phyloP scores from a whole-genome alignment of 2,888 invertebrate genomes.

The Agrotis ipsilon region DNA sequence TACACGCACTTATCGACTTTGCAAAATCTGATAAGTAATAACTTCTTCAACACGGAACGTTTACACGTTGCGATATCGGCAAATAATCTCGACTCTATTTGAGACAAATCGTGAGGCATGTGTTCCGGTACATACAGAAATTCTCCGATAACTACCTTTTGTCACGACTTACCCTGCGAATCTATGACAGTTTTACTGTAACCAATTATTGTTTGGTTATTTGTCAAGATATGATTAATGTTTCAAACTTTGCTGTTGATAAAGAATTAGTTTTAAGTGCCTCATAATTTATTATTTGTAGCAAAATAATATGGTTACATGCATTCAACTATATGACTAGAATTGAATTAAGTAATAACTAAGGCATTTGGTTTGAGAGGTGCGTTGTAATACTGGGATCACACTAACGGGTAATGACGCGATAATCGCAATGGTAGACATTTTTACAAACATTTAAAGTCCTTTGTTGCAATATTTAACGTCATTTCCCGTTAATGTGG shows the following conservation, averaged over 20 bases:
- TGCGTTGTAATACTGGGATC: too few relatives aligned
- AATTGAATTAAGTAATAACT: too few relatives aligned
- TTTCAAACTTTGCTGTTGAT: background rate
- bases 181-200: background rate
- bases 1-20: background rate
- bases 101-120: conserved; percentile 33
- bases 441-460: too few relatives aligned
- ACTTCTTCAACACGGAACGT: background rate
- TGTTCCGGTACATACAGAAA: conserved; percentile 32
- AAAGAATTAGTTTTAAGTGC: background rate
- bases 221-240: conserved; percentile 16
- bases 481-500: too few relatives aligned
- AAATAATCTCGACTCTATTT: conserved; percentile 18
- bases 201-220: conserved; percentile 9
- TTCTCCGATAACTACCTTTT: conserved; percentile 4
- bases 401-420: too few relatives aligned
- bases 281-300: too few relatives aligned
- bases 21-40: conserved; percentile 10
- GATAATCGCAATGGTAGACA: too few relatives aligned
- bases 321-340: too few relatives aligned
- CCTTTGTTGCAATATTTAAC: too few relatives aligned
- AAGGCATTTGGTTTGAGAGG: too few relatives aligned
- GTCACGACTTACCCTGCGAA: conserved; percentile 33
- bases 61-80: conserved; percentile 22
- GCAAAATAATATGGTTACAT: too few relatives aligned